phyloP scores from a whole-genome alignment of 2,113 vertebrate species.

The Aptenodytes forsteri region DNA sequence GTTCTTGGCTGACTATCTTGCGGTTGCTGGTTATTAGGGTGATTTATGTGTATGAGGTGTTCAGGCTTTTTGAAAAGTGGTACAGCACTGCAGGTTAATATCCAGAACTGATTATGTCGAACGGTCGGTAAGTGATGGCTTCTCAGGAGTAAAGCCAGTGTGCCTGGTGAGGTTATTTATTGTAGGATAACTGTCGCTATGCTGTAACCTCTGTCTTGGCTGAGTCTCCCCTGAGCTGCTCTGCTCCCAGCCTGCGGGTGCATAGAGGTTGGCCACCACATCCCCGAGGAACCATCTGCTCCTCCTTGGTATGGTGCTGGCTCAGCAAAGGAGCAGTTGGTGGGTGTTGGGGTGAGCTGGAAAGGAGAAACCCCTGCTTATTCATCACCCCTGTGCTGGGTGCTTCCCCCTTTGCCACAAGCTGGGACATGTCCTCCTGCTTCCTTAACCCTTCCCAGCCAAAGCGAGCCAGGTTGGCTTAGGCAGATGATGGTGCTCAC shows the following conservation, averaged over 20 bases:
- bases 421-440: not conserved
- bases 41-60: slow-evolving; percentile 1
- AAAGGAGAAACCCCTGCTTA: not conserved
- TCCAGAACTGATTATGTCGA: rapidly evolving
- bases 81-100: not conserved
- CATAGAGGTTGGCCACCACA: rapidly evolving
- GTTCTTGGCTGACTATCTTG: not conserved
- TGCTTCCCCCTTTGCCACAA: not conserved
- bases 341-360: not conserved
- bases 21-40: not conserved
- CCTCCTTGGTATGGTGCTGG: not conserved
- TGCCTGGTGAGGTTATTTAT: not conserved
- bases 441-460: not conserved
- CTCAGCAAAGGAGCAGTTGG: not conserved
- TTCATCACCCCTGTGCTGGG: not conserved
- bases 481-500: not conserved
- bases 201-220: not conserved
- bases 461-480: not conserved
- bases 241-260: not conserved
- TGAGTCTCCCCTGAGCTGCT: no score
- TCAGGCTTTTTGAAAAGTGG: not conserved
- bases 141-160: not conserved
- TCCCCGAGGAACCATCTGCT: not conserved
- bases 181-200: not conserved
- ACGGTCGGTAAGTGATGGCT: not conserved